Evolutionary conservation across 2,113 vertebrate species (phyloP).

Genomic region (Cheirogaleus medius): DNA sequence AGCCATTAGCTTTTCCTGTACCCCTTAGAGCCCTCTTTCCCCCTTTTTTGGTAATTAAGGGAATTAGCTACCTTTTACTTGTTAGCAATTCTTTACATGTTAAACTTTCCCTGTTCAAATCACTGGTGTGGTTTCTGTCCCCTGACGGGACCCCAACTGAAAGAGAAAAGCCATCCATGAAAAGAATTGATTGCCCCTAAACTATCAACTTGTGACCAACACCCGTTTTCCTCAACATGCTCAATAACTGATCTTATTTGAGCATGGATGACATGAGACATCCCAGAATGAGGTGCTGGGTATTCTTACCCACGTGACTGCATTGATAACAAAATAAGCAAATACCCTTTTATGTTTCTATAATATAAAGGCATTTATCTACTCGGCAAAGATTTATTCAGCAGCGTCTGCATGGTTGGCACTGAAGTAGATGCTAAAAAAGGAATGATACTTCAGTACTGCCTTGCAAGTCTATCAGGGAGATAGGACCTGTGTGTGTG

Average conservation of each 20-base stretch:
- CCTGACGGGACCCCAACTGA: not conserved
- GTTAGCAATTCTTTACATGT: not conserved
- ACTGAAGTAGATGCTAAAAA: not conserved
- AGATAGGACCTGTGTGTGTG: not conserved
- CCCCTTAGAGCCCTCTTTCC: not conserved
- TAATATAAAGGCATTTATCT: conserved; percentile 64
- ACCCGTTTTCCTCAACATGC: not conserved
- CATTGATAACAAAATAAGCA: conserved; percentile 40
- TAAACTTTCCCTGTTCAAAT: not conserved
- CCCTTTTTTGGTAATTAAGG: not conserved
- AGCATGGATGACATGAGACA: conserved; percentile 46
- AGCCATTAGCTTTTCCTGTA: not conserved
- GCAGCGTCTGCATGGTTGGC: not conserved
- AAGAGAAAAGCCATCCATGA: not conserved
- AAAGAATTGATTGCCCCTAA: not conserved
- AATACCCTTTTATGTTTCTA: conserved; percentile 35
- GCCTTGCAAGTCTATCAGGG: not conserved
- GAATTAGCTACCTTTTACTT: not conserved
- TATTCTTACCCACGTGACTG: conserved; percentile 34
- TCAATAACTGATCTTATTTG: conserved; percentile 52
- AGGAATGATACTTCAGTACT: not conserved
- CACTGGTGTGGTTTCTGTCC: not conserved
- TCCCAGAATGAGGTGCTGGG: conserved; percentile 27
- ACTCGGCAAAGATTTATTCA: conserved; percentile 58
- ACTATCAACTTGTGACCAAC: not conserved